Base-by-base conservation (phyloP, 1,140 invertebrate genomes). In the Artemia franciscana region DNA sequence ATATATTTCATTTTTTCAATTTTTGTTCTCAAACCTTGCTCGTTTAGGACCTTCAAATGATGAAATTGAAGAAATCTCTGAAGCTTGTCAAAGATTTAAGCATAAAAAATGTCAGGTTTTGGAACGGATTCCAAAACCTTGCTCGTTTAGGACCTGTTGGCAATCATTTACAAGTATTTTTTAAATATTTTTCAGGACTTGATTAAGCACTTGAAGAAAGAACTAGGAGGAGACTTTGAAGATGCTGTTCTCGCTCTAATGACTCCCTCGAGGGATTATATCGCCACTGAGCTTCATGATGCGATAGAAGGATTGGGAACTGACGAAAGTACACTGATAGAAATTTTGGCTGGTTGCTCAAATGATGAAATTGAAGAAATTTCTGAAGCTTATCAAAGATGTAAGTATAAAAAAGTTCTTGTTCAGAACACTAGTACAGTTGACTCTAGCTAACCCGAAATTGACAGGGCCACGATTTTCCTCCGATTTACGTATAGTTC, bases 141-240 rank as follows among this genome's bases (percentile, higher is more conserved):
- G n/a, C n/a, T n/a, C n/a, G n/a, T n/a, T n/a, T n/a, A n/a, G n/a
- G n/a, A n/a, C n/a, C n/a, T n/a, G n/a, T n/a, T n/a, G n/a, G n/a
- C n/a, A n/a, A n/a, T n/a, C n/a, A n/a, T n/a, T n/a, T n/a, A n/a
- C n/a, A n/a, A n/a, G n/a, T n/a, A n/a, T n/a, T n/a, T n/a, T n/a
- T n/a, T n/a, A n/a, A n/a, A 5, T 18, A 25, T 18, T 4, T 23
- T 67, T 5, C 63, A 77, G 75, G 75, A 79, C 65, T 66, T 79
- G 60, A 68, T 75, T 23, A 70, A 70, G 58, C 75, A 79, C 26
- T 67, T 80, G 58, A 75, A 76, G 65, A 72, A 70, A 24, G 78
- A 79, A 63, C 66, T 79, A 15, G 68, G 68, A 60, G 78, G 78
- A 60, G 74, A 78, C 63, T 77, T 77, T 68, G 75, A 78, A 65